phyloP scores from a whole-genome alignment of 2,888 invertebrate species.

The Eupithecia centaureata region DNA sequence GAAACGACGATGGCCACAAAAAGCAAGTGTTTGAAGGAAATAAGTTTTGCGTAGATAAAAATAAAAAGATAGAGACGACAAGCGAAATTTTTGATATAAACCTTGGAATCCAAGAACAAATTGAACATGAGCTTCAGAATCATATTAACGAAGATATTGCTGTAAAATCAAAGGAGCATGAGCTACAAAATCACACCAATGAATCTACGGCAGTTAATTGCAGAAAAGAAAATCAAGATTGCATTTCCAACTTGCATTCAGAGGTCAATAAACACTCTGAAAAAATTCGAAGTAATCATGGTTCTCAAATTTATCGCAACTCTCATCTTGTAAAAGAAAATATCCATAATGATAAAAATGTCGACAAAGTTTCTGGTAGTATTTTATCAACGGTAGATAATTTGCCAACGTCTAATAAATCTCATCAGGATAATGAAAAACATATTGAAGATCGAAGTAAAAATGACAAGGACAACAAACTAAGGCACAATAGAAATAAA shows the following conservation, averaged over 20 bases:
- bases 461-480: constrained; percentile 75
- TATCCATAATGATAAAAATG: constrained; percentile 70
- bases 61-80: constrained; percentile 34
- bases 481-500: constrained; percentile 63
- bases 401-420: constrained; percentile 48
- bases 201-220: constrained; percentile 58
- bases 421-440: constrained; percentile 64
- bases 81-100: constrained; percentile 32
- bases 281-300: constrained; percentile 59
- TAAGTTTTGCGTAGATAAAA: constrained; percentile 43
- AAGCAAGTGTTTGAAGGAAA: constrained; percentile 49
- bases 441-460: constrained; percentile 68
- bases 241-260: constrained; percentile 34
- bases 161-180: neutral
- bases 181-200: constrained; percentile 56
- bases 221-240: constrained; percentile 56
- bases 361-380: constrained; percentile 58
- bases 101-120: constrained; percentile 56
- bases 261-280: constrained; percentile 53
- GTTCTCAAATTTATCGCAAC: constrained; percentile 53
- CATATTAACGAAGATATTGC: constrained; percentile 7
- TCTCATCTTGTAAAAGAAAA: constrained; percentile 75
- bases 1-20: constrained; percentile 55
- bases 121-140: constrained; percentile 52
- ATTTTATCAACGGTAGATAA: constrained; percentile 40